phyloP scores from a whole-genome alignment of 2,113 vertebrate species.

The Dromiciops gliroides region DNA sequence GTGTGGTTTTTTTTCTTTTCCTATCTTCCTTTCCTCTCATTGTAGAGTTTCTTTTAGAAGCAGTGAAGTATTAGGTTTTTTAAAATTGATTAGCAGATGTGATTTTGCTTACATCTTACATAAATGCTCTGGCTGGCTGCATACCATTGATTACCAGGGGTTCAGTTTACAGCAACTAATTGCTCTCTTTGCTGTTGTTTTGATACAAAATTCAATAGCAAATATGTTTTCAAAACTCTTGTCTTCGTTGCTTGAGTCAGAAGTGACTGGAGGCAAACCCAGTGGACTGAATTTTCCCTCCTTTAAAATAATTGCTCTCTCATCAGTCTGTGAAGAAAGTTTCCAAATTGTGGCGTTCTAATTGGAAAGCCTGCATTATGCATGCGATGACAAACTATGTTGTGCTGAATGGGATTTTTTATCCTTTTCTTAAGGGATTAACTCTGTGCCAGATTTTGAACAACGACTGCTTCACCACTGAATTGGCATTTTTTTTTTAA shows the following conservation, averaged over 20 bases:
- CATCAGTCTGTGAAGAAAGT: constrained; percentile 73
- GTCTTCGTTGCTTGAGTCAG: constrained; percentile 66
- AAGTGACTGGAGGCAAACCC: constrained; percentile 72
- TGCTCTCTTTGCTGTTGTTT: constrained; percentile 73
- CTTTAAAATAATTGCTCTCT: constrained; percentile 78
- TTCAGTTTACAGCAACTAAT: constrained; percentile 77
- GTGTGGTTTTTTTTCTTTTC: background rate
- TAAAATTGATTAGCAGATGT: constrained; percentile 71
- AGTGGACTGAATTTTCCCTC: constrained; percentile 71
- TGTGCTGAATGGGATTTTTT: constrained; percentile 72
- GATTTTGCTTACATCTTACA: constrained; percentile 74
- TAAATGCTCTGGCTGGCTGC: constrained; percentile 72
- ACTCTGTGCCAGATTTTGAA: constrained; percentile 70
- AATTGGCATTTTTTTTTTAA: constrained; percentile 22
- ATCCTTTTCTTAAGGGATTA: constrained; percentile 76
- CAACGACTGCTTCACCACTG: constrained; percentile 63
- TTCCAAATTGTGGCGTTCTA: constrained; percentile 75
- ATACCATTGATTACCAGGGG: constrained; percentile 71
- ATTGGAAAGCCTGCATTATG: constrained; percentile 77
- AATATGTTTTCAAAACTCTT: constrained; percentile 69
- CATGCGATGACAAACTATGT: constrained; percentile 70
- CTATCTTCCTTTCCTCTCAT: constrained; percentile 39
- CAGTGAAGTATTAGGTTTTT: constrained; percentile 54
- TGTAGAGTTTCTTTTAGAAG: constrained; percentile 63
- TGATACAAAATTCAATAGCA: constrained; percentile 78